phyloP scores from a whole-genome alignment of 2,888 invertebrate genomes.

The Lepidonotus clava region DNA sequence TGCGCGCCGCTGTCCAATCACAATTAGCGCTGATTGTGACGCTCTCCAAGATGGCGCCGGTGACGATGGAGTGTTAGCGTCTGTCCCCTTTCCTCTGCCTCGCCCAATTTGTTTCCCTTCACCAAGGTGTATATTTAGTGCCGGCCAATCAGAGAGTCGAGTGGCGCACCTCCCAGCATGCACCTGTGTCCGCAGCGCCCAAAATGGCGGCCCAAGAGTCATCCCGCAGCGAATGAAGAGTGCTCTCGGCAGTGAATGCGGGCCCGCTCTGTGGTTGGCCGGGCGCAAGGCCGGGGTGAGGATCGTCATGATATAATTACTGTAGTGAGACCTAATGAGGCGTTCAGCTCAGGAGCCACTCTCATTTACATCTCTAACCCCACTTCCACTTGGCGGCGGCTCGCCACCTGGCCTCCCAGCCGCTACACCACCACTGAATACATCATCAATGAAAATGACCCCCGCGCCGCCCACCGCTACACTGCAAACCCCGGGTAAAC shows the following conservation, averaged over 20 bases:
- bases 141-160: slow-evolving; percentile 12
- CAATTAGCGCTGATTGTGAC: slow-evolving; percentile 42
- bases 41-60: neutral
- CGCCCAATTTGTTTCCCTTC: slow-evolving; percentile 38
- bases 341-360: neutral
- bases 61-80: neutral
- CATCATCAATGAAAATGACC: slow-evolving; percentile 17
- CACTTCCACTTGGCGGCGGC: neutral
- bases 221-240: slow-evolving; percentile 4
- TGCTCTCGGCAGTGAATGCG: neutral
- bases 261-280: neutral
- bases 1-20: neutral
- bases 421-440: neutral
- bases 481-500: neutral
- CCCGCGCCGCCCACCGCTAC: neutral
- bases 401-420: slow-evolving; percentile 6
- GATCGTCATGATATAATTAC: slow-evolving; percentile 37
- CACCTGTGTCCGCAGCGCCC: slow-evolving; percentile 10
- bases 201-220: slow-evolving; percentile 1
- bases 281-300: neutral
- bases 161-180: neutral
- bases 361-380: slow-evolving; percentile 29
- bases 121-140: slow-evolving; percentile 36
- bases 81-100: neutral
- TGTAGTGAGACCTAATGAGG: slow-evolving; percentile 40